Evolutionary conservation across 2,888 invertebrate genomes (phyloP), one percentile per base, ranked within the genome.

Genomic region (Drosophila hawaiiensis): DNA sequence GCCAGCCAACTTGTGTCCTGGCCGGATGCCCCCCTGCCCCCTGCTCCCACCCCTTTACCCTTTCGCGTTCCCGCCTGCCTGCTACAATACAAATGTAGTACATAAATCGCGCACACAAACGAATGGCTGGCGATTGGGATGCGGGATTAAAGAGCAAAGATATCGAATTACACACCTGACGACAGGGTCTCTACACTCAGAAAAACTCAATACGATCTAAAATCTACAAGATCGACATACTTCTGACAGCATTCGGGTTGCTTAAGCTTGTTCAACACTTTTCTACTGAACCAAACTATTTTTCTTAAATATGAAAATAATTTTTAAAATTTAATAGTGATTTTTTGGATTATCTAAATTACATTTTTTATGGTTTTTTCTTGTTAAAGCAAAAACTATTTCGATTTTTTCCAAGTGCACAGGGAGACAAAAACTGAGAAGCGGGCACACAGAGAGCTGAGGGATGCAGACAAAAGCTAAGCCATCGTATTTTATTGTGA

Each of bases 111-210:
- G 88, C 83, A 80, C 80, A 87, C 91, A 87, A 91, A 89, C 87
- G 87, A 91, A 91, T 88, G 85, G 75, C 81, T 83, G 73, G 78
- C 86, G 83, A 84, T 84, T 84, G 83, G 86, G 81, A 67, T 76
- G 83, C 84, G 88, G 87, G 91, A 88, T 91, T 88, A 88, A 92
- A 91, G 91, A 86, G 82, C 82, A 89, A 91, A 92, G 91, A 92
- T 92, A 92, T 92, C 92, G 90, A 90, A 90, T 92, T 92, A 92
- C 92, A 90, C 92, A 92, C 91, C 92, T 92, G 92, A 92, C 87
- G 83, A 89, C 84, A 75, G 61, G 63, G 43, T 62, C 54, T 37
- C 53, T 52, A 60, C 53, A 39, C 56, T 39, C 4, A 9, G 41
- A 28, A 29, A 56, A 56, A 56, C 50, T 6, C 16, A 47, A 25